phyloP scores from a whole-genome alignment of 2,797 vertebrate genomes.

The Eospalax fontanierii region DNA sequence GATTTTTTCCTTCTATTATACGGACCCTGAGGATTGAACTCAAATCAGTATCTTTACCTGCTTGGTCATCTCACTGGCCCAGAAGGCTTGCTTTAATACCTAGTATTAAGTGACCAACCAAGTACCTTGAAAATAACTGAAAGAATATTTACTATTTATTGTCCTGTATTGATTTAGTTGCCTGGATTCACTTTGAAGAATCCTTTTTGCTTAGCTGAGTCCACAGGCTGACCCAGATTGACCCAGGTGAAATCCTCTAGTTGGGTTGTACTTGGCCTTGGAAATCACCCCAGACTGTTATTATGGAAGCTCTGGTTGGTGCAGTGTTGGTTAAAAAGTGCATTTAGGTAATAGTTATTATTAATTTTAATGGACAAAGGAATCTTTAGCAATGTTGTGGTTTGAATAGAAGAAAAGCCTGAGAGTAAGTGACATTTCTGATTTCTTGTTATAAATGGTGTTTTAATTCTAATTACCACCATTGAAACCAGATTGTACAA shows the following conservation, averaged over 20 bases:
- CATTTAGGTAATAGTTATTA: not conserved
- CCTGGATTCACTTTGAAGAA: not conserved
- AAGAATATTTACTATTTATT: constrained; percentile 20
- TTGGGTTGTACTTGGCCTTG: not conserved
- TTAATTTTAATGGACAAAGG: constrained; percentile 31
- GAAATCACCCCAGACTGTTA: not conserved
- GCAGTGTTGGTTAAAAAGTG: not conserved
- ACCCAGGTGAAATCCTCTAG: not conserved
- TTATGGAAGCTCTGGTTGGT: not conserved
- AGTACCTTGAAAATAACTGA: constrained; percentile 18
- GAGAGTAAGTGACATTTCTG: not conserved
- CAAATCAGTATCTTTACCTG: not conserved
- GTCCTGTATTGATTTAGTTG: constrained; percentile 12
- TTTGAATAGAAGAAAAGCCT: constrained; percentile 5
- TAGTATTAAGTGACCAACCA: not conserved
- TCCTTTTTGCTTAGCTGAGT: not conserved
- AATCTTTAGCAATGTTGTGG: not conserved
- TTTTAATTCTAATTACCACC: constrained; percentile 28
- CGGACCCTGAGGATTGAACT: not conserved
- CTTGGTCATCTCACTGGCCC: too few species aligned
- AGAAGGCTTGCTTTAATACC: not conserved
- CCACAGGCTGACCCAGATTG: not conserved
- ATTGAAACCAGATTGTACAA: not conserved
- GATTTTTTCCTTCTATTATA: not conserved
- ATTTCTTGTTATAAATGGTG: not conserved